These are phyloP conservation scores for Hyles vespertilio DNA, from an alignment of 1,140 invertebrate species.

Conservation along the genomic window DNA sequence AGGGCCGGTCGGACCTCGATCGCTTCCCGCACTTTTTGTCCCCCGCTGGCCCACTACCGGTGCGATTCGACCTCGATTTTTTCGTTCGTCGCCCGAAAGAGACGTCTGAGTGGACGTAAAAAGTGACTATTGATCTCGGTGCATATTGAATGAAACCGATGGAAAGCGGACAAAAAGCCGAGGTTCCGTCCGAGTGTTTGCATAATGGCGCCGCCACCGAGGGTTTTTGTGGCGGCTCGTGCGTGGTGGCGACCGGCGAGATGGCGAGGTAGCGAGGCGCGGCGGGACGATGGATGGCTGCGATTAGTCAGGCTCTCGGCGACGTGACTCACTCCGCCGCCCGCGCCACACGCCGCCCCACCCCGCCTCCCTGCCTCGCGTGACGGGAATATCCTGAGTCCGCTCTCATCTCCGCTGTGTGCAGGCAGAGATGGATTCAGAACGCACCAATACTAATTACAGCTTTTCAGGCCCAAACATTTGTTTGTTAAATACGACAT, in stretches of 20 bases:
- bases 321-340: neutral
- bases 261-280: neutral
- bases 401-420: too few species aligned
- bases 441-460: too few species aligned
- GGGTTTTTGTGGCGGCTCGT: neutral
- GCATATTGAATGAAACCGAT: conserved; percentile 4
- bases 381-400: too few species aligned
- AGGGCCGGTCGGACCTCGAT: neutral
- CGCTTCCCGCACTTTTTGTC: conserved; percentile 3
- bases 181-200: neutral
- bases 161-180: conserved; percentile 1
- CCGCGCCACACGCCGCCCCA: neutral
- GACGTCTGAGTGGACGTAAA: conserved; percentile 1
- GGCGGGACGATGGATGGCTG: neutral
- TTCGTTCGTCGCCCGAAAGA: neutral
- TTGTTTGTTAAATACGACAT: too few species aligned
- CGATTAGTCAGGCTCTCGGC: neutral
- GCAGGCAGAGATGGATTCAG: too few species aligned
- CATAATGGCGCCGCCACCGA: neutral
- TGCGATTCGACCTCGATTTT: neutral
- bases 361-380: neutral
- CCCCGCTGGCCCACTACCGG: neutral
- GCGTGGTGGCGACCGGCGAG: neutral
- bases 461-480: too few species aligned
- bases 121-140: neutral